Base-by-base conservation (phyloP, 2,797 vertebrate species). In the Apogon hyalosoma region DNA sequence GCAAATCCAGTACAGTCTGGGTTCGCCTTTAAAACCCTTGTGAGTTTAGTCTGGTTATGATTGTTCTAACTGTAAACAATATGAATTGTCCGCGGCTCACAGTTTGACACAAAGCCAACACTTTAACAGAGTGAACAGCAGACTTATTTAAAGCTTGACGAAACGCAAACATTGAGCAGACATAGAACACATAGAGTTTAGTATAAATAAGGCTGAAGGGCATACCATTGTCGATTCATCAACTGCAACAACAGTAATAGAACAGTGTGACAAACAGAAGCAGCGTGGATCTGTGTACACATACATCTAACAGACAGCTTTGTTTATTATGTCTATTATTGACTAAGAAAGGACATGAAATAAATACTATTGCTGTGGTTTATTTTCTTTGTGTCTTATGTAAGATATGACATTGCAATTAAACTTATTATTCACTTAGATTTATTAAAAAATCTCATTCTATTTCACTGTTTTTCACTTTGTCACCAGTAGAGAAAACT, bases 11-110 rank as follows among this genome's bases (percentile, higher is more conserved):
- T 1, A 28, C 33, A 18, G 24, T 42, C 14, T 15, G 8, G 72
- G 52, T 51, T 71, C 24, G 24, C 11, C 10, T 73, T 60, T 69
- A 63, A 77, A 78, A 75, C 31, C 40, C 15, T 49, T 41, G 49
- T 43, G 52, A 45, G 18, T 10, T 36, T 36, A 40, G 46, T 64
- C 40, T 62, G 47, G 38, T 47, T 50, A 39, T 68, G 54, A 54
- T 48, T 49, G 31, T 28, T 21, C 40, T 31, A 63, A 60, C 36
- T 45, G 47, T 24, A n/a, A 21, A 24, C 39, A 11, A 46, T 55
- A 36, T 13, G 2, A 42, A 11, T 11, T 11, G 38, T 51, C 46
- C 50, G 57, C 12, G 21, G 18, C 21, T 43, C 19, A 41, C 7
- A 36, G 7, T n/a, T 18, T 28, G 39, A 54, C 56, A 66, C 43